phyloP scores from a whole-genome alignment of 2,888 invertebrate species.

The Noctua comes region DNA sequence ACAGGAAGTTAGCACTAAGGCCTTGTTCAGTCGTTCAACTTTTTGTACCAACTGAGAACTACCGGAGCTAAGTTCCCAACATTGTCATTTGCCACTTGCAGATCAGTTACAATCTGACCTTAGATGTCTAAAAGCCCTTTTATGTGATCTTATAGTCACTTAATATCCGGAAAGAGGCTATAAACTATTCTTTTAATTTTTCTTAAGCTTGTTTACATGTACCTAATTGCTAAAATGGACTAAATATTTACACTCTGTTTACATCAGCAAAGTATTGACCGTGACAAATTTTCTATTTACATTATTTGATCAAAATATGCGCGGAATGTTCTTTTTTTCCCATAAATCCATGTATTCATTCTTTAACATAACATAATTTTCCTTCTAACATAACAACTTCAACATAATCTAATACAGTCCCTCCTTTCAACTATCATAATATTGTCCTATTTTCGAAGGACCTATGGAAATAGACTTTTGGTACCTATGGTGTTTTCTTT shows the following conservation, averaged over 20 bases:
- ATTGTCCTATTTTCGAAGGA: not conserved
- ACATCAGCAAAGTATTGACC: not conserved
- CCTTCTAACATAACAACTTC: not conserved
- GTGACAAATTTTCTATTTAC: not conserved
- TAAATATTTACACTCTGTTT: not conserved
- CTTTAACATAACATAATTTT: not conserved
- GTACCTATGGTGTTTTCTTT: not conserved
- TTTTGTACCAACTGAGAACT: slow-evolving; percentile 62
- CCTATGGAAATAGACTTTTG: not conserved
- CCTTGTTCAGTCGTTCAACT: slow-evolving; percentile 75
- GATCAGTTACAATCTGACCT: slow-evolving; percentile 32
- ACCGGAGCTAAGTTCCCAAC: slow-evolving; percentile 24
- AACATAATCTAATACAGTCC: not conserved
- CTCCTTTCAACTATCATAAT: not conserved
- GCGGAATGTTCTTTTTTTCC: not conserved
- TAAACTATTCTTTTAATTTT: not conserved
- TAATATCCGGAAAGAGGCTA: not conserved
- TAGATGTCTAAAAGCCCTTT: slow-evolving; percentile 4
- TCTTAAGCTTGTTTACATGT: not conserved
- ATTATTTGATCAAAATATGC: not conserved
- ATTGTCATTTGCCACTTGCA: slow-evolving; percentile 35
- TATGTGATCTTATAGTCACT: not conserved
- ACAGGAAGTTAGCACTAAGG: slow-evolving; percentile 69
- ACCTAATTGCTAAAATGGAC: not conserved
- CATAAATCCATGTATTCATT: not conserved